Percentiles rank a stretch among this genome's conserved stretches.
Conservation (phyloP, 2,797 vertebrate species). For the Coranthus polyacanthus region DNA sequence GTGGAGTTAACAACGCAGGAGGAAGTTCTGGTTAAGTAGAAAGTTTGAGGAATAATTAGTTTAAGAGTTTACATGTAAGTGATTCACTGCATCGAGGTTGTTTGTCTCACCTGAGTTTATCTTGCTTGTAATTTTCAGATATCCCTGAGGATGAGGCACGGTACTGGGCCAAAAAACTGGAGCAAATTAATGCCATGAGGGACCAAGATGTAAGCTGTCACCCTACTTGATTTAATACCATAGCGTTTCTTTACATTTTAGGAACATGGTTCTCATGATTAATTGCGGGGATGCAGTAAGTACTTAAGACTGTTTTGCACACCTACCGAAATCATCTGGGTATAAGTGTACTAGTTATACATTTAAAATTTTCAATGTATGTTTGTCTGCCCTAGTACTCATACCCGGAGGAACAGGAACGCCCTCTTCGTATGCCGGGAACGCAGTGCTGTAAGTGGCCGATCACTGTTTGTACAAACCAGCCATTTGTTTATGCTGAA, state of each 20-base stretch:
- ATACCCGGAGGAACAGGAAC: conserved; percentile 91
- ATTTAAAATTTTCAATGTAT: background rate
- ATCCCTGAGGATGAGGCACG: conserved; percentile 98
- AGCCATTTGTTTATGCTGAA: conserved; percentile 42
- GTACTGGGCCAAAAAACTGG: conserved; percentile 99
- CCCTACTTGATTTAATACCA: conserved; percentile 48
- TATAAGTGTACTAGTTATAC: background rate
- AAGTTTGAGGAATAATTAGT: conserved; percentile 16
- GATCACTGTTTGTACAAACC: conserved; percentile 36
- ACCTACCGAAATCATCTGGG: background rate
- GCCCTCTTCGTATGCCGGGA: conserved; percentile 90
- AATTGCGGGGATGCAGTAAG: too few species aligned
- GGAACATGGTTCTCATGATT: conserved; percentile 36
- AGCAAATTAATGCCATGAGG: conserved; percentile 96
- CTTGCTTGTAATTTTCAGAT: conserved; percentile 83
- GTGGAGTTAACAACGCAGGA: background rate
- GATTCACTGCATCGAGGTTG: conserved; percentile 14
- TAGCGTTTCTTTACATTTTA: conserved; percentile 30
- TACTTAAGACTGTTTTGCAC: too few species aligned
- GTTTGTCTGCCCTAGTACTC: conserved; percentile 78
- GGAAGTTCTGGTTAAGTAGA: background rate
- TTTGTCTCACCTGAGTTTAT: conserved; percentile 46
- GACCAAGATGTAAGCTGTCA: conserved; percentile 93
- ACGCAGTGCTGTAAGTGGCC: conserved; percentile 94
- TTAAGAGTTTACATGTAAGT: conserved; percentile 9